These are phyloP conservation scores for Hormaphis cornu DNA, from an alignment of 1,140 invertebrate genomes.

Conservation along the genomic window DNA sequence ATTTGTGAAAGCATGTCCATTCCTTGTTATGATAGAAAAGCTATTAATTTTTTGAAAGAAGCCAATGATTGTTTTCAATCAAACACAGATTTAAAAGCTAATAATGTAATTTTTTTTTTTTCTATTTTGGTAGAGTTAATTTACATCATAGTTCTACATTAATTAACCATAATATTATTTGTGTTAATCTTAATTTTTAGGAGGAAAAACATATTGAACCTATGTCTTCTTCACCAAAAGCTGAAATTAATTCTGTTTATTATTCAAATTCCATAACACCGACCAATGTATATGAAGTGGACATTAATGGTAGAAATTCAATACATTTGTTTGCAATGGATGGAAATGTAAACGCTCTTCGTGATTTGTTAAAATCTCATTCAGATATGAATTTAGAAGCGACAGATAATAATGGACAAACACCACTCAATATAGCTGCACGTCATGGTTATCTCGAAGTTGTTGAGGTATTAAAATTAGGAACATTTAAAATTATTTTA, in stretches of 20 bases:
- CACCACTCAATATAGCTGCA: constrained; percentile 71
- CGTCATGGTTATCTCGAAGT: constrained; percentile 67
- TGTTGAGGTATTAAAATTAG: constrained; percentile 47
- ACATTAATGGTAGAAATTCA: constrained; percentile 38
- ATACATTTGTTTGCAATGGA: constrained; percentile 67
- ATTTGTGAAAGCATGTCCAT: constrained; percentile 7
- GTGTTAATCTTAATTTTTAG: not conserved
- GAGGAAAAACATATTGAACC: not conserved
- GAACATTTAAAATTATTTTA: not conserved
- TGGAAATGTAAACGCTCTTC: constrained; percentile 56
- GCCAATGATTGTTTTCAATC: constrained; percentile 7
- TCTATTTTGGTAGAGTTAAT: too few relatives aligned
- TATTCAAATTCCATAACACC: constrained; percentile 3
- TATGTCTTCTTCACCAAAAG: not conserved
- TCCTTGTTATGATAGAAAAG: constrained; percentile 21
- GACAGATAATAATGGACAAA: constrained; percentile 66
- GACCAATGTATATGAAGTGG: constrained; percentile 15
- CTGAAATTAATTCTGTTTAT: not conserved
- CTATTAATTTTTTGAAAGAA: constrained; percentile 18
- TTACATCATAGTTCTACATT: too few relatives aligned
- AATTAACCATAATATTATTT: not conserved
- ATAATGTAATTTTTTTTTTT: not conserved
- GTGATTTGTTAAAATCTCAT: constrained; percentile 52
- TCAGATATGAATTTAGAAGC: constrained; percentile 51
- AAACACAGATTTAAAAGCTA: not conserved